A percentile compares a stretch with the other conserved stretches of the same genome.
Conservation (phyloP, 1,140 invertebrate genomes). For the Geopemphigus sp. region DNA sequence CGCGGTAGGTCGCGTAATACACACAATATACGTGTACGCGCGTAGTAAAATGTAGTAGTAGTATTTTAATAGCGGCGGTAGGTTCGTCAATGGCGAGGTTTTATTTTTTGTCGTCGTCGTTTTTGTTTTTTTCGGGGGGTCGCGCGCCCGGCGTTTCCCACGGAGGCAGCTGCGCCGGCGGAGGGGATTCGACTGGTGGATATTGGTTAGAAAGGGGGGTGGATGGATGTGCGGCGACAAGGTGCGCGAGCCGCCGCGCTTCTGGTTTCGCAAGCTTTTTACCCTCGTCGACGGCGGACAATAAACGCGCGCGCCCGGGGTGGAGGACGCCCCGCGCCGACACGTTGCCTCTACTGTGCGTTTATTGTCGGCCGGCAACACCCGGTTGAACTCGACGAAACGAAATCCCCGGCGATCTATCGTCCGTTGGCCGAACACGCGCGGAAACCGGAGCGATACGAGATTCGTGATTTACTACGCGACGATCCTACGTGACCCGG, state of each 20-base stretch:
- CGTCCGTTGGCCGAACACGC: too few relatives aligned
- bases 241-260: neutral
- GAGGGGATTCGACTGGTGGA: neutral
- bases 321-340: too few relatives aligned
- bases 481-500: too few relatives aligned
- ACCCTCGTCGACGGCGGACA: slow-evolving; percentile 6
- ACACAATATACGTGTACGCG: neutral
- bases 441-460: too few relatives aligned
- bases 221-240: neutral
- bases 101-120: neutral
- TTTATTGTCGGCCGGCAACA: too few relatives aligned
- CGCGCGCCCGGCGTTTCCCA: slow-evolving; percentile 28
- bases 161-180: slow-evolving; percentile 17
- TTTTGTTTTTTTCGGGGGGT: slow-evolving; percentile 28
- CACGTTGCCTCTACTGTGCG: too few relatives aligned
- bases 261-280: slow-evolving; percentile 35
- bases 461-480: too few relatives aligned
- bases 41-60: too few relatives aligned
- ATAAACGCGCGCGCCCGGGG: neutral
- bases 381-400: too few relatives aligned
- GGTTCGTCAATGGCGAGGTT: neutral
- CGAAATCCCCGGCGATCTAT: too few relatives aligned
- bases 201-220: too few relatives aligned
- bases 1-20: neutral
- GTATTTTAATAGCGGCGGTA: neutral